Base-by-base conservation (phyloP, 1,140 invertebrate genomes). In the Brachionus angularis region DNA sequence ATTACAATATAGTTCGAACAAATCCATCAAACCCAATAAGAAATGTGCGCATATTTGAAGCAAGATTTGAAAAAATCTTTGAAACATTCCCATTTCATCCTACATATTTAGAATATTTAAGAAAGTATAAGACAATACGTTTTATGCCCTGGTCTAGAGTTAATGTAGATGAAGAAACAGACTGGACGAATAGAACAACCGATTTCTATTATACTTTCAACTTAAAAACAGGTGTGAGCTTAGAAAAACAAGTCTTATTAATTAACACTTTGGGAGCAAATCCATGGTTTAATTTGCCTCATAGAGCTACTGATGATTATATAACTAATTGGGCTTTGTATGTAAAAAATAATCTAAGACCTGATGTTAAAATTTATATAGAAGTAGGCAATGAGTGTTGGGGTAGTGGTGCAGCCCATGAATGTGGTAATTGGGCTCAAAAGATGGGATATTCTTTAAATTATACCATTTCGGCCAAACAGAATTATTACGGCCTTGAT, bases 241-340 rank as follows among this genome's bases (percentile, higher is more conserved):
- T 77, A 12, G 76, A 77, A 64, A 72, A 77, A 64, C 67, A 74
- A 49, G 74, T 77, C 16, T 69, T 73, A 10, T 33, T 77, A 3
- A 44, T 72, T 36, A 77, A 77, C 46, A 72, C 50, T 8, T 25
- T 77, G 16, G 76, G 76, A 1, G 64, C 73, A 14, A 74, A 72
- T 44, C 76, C 76, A 8, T 76, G 76, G 76, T 76, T 76, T 34
- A 74, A 74, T 64, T 74, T 75, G 36, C 76, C 76, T 4, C 76
- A 77, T 62, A 74, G 75, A 34, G 76, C 76, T 25, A 73, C 74
- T 34, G 76, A 77, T 50, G 62, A 77, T 31, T 77, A 72, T 31
- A 46, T 77, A 25, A 72, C 18, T 34, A 34, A 74, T n/a, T 76
- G 76, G 67, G 76, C 76, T 8, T 27, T 42, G 3, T 25, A 74